A percentile compares a stretch with the other conserved stretches of the same genome.
phyloP scores from a whole-genome alignment of 2,797 vertebrate species.

The Chaetophractus vellerosus region DNA sequence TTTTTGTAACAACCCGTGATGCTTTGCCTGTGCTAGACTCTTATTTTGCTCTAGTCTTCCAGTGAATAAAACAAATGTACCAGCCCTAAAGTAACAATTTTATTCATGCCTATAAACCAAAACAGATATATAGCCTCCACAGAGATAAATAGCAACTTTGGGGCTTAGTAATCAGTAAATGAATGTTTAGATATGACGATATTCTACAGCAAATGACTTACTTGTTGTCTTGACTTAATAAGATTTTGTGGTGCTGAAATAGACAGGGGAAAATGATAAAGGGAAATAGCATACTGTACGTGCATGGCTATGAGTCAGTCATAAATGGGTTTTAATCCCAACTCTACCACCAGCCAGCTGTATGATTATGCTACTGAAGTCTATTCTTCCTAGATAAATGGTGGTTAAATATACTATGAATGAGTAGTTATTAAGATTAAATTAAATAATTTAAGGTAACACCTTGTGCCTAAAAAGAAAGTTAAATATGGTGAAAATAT shows the following conservation, averaged over 20 bases:
- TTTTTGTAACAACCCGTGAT: background rate
- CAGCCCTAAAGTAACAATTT: background rate
- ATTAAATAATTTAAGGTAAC: background rate
- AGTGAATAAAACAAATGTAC: background rate
- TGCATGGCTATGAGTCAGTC: no score
- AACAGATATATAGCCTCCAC: background rate
- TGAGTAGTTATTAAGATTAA: background rate
- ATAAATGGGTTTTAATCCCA: background rate
- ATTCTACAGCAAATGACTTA: background rate
- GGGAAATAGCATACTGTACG: background rate
- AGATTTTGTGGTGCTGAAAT: background rate
- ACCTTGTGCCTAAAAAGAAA: background rate
- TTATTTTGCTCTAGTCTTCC: background rate
- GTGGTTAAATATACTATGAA: background rate
- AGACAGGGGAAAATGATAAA: background rate
- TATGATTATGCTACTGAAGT: background rate
- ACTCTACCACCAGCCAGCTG: background rate
- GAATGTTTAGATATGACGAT: background rate
- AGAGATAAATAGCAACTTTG: background rate
- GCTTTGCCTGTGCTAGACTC: background rate
- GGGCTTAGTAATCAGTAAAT: background rate
- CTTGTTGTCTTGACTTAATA: background rate
- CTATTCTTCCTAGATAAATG: background rate
- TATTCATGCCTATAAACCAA: background rate
- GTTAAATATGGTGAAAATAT: background rate